Conservation (phyloP, 37 sponge, comb jelly and placozoan genomes). For the Haliclona indistincta region DNA sequence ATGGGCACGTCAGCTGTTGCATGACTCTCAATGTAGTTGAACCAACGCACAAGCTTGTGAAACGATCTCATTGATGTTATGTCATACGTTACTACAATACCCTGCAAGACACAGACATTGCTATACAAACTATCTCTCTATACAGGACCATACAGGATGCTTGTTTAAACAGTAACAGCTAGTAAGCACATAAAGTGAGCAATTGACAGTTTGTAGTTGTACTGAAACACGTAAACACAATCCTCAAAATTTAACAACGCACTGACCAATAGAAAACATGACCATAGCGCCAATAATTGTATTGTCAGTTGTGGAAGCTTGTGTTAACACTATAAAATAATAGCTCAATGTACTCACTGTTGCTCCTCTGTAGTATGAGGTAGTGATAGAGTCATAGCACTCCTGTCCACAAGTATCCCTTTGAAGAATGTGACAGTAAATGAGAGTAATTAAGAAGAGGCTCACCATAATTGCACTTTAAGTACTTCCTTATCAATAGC, state of each 20-base stretch:
- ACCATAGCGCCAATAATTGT: not conserved
- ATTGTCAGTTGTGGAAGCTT: not conserved
- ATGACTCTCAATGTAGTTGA: conserved; percentile 63
- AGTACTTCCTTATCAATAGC: conserved; percentile 54
- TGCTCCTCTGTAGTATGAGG: conserved; percentile 71
- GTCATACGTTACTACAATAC: conserved; percentile 71
- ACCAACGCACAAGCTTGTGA: conserved; percentile 50
- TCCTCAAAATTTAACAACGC: not conserved
- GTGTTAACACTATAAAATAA: not conserved
- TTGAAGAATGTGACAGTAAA: not conserved
- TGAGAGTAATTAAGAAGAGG: not conserved
- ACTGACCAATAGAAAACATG: not conserved
- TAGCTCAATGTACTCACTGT: conserved; percentile 47
- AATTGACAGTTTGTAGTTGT: too few species aligned
- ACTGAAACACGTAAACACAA: not conserved
- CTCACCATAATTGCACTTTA: conserved; percentile 70
- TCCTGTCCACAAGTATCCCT: conserved; percentile 77
- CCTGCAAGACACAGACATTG: conserved; percentile 13
- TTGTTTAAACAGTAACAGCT: not conserved
- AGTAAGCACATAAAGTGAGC: too few species aligned
- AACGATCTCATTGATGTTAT: conserved; percentile 58
- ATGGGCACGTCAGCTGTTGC: conserved; percentile 69
- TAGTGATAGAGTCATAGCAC: conserved; percentile 75
- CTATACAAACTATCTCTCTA: not conserved
- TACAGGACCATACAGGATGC: not conserved